Percentiles rank a stretch among this genome's conserved stretches.
Conservation (phyloP, 1,140 invertebrate species). For the Medauroidea extradentata region DNA sequence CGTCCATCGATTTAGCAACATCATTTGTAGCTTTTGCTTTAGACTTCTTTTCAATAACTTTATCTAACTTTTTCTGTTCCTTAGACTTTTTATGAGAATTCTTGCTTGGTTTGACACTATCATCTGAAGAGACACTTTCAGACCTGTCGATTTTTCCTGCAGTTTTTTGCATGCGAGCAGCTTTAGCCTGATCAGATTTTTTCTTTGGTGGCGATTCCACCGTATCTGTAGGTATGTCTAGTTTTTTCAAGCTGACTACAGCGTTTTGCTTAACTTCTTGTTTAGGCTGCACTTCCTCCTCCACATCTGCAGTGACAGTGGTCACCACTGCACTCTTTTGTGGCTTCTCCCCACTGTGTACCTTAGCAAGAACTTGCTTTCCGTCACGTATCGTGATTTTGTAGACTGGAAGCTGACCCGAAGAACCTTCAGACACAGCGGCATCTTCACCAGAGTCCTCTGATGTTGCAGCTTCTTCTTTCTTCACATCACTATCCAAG, state of each 20-base stretch:
- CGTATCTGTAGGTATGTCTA: background rate
- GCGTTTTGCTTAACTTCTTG: background rate
- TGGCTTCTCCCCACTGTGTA: conserved; percentile 44
- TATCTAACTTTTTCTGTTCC: background rate
- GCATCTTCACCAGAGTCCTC: conserved; percentile 15
- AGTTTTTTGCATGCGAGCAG: background rate
- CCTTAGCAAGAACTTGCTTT: conserved; percentile 64
- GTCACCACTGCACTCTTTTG: conserved; percentile 8
- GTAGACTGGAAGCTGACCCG: conserved; percentile 43
- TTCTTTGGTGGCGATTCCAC: background rate
- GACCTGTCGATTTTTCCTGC: background rate
- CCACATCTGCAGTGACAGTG: conserved; percentile 14
- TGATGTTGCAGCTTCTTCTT: conserved; percentile 2
- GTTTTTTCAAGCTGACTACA: background rate
- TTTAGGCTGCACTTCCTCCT: conserved; percentile 4
- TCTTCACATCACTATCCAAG: background rate
- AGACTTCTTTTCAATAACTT: background rate
- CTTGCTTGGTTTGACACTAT: conserved; percentile 18
- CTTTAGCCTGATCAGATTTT: background rate
- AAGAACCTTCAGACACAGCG: conserved; percentile 15
- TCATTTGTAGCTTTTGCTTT: background rate
- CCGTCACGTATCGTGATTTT: conserved; percentile 71
- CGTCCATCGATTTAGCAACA: too few species aligned
- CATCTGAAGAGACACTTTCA: conserved; percentile 26
- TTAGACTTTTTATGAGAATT: background rate